Percentiles rank a stretch among this genome's conserved stretches.
phyloP scores from a whole-genome alignment of 2,888 invertebrate species.

The Zhengitettix transpicula region DNA sequence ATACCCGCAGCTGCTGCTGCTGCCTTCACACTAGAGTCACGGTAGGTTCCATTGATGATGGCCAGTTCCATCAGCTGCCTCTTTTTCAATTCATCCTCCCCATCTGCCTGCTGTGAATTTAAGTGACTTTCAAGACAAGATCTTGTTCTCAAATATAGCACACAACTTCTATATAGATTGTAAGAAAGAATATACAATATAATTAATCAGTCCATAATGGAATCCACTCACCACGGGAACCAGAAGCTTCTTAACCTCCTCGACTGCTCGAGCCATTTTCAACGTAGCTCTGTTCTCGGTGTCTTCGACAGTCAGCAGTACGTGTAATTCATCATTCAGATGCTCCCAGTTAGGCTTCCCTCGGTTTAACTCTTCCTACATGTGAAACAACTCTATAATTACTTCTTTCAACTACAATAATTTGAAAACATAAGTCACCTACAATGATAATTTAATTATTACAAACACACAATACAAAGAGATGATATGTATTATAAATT shows the following conservation, averaged over 20 bases:
- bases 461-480: too few relatives aligned
- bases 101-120: slow-evolving; percentile 74
- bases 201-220: background rate
- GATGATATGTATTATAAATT: too few relatives aligned
- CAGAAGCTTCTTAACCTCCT: slow-evolving; percentile 94
- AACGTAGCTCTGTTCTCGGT: slow-evolving; percentile 91
- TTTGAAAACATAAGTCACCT: too few relatives aligned
- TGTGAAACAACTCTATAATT: background rate
- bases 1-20: slow-evolving; percentile 61
- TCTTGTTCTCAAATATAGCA: background rate
- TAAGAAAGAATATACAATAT: background rate
- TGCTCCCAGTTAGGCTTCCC: slow-evolving; percentile 99
- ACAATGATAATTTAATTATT: too few relatives aligned
- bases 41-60: slow-evolving; percentile 98
- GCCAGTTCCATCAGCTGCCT: slow-evolving; percentile 99
- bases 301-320: slow-evolving; percentile 96
- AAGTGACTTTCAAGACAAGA: slow-evolving; percentile 4
- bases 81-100: slow-evolving; percentile 99
- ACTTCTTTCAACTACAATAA: too few relatives aligned
- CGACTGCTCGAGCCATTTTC: slow-evolving; percentile 88
- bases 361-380: slow-evolving; percentile 94
- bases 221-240: slow-evolving; percentile 52
- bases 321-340: slow-evolving; percentile 94
- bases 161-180: background rate
- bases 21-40: slow-evolving; percentile 84